Percentiles rank a stretch among this genome's conserved stretches.
phyloP scores from a whole-genome alignment of 2,888 invertebrate genomes.

The Agrenia bidenticulata region DNA sequence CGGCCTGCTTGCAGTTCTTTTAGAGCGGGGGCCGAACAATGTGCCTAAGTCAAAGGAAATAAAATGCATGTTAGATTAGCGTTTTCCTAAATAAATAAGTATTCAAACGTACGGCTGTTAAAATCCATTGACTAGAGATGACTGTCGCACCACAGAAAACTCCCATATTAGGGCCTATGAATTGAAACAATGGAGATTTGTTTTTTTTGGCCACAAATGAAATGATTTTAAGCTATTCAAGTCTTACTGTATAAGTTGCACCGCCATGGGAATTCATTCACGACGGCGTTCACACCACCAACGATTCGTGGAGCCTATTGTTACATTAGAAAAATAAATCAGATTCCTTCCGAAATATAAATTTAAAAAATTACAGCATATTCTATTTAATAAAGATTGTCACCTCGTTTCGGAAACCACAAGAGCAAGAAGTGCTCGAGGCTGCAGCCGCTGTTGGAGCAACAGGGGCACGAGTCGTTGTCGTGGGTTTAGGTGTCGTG shows the following conservation, averaged over 20 bases:
- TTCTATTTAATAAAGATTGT: neutral
- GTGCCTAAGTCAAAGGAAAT: slow-evolving; percentile 25
- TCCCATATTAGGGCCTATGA: slow-evolving; percentile 21
- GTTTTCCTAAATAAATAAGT: neutral
- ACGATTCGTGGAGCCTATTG: slow-evolving; percentile 41
- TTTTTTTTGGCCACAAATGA: neutral
- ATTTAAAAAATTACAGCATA: neutral
- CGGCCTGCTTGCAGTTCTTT: neutral
- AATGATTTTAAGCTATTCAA: neutral
- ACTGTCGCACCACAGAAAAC: slow-evolving; percentile 44
- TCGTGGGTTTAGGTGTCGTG: neutral
- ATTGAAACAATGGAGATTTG: neutral
- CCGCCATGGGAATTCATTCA: slow-evolving; percentile 45
- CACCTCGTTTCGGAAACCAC: slow-evolving; percentile 31
- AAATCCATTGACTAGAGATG: slow-evolving; percentile 30
- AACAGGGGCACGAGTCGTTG: slow-evolving; percentile 6
- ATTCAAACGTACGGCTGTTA: slow-evolving; percentile 35
- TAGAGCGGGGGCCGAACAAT: slow-evolving; percentile 36
- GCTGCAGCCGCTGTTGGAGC: neutral
- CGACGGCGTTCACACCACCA: slow-evolving; percentile 33
- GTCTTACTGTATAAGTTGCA: slow-evolving; percentile 31
- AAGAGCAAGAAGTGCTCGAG: slow-evolving; percentile 18
- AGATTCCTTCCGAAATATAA: too few relatives aligned
- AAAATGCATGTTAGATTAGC: neutral
- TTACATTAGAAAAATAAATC: too few relatives aligned